Percentiles rank a stretch among this genome's conserved stretches.
Evolutionary conservation across 2,113 vertebrate species (phyloP).

Genomic region (Indri indri): DNA sequence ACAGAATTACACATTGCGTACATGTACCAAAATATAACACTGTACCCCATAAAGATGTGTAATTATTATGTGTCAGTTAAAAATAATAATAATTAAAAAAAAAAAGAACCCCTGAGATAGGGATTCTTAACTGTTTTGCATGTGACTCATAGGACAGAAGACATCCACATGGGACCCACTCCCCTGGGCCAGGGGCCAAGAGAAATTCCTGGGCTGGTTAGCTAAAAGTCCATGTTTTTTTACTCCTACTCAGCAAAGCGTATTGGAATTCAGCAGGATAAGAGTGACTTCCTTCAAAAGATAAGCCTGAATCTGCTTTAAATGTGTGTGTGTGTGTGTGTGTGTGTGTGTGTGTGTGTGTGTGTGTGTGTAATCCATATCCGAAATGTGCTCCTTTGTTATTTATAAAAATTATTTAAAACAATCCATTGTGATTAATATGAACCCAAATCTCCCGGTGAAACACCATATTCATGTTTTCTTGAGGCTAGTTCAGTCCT

Average conservation of each 20-base stretch:
- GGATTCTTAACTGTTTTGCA: background rate
- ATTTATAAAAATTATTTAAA: background rate
- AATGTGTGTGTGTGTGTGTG: background rate
- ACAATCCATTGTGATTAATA: background rate
- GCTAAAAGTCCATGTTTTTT: background rate
- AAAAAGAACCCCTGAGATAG: background rate
- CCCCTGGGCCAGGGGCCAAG: background rate
- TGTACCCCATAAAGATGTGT: background rate
- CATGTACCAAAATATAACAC: background rate
- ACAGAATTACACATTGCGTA: background rate
- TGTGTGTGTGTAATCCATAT: background rate
- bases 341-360: background rate
- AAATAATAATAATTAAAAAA: background rate
- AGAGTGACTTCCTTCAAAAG: background rate
- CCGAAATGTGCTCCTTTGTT: background rate
- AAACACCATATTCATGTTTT: background rate
- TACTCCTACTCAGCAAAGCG: background rate
- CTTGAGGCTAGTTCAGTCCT: background rate
- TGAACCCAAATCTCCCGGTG: background rate
- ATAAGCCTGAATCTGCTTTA: constrained; percentile 6
- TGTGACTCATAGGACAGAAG: background rate
- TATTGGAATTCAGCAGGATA: background rate
- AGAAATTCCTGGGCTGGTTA: constrained; percentile 14
- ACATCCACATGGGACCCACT: background rate
- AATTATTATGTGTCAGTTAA: background rate